Percentiles rank a stretch among this genome's conserved stretches.
Evolutionary conservation across 1,140 invertebrate species (phyloP).

Genomic region (Tetramorium simillimum): DNA sequence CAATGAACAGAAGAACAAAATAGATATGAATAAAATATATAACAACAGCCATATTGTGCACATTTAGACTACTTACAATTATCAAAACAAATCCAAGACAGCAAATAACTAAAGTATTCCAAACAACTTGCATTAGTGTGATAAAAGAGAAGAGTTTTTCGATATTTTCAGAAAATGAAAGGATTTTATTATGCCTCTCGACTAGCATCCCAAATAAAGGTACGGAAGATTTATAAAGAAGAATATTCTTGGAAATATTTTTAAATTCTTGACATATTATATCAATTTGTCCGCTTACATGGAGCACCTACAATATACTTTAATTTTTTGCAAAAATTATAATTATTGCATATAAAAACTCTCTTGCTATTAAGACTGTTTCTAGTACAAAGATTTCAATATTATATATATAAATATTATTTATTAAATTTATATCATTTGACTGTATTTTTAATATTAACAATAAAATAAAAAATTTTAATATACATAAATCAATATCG

Average conservation of each 20-base stretch:
- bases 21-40: background rate
- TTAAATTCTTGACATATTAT: conserved; percentile 37
- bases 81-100: conserved; percentile 5
- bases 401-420: no score
- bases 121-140: conserved; percentile 30
- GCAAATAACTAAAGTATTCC: conserved; percentile 19
- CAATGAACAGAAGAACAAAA: background rate
- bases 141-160: conserved; percentile 27
- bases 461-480: no score
- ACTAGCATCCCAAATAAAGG: background rate
- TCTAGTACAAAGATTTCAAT: no score
- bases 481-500: no score
- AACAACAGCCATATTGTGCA: background rate
- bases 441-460: no score
- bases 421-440: no score
- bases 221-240: background rate
- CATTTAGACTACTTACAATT: background rate
- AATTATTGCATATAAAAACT: background rate
- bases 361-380: no score
- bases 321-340: background rate
- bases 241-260: background rate
- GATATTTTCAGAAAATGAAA: conserved; percentile 30
- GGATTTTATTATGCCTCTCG: conserved; percentile 27
- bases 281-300: conserved; percentile 63
- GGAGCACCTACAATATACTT: conserved; percentile 52